A percentile compares a stretch with the other conserved stretches of the same genome.
Evolutionary conservation across 2,113 vertebrate species (phyloP).

Genomic region (Mionectes macconnelli): DNA sequence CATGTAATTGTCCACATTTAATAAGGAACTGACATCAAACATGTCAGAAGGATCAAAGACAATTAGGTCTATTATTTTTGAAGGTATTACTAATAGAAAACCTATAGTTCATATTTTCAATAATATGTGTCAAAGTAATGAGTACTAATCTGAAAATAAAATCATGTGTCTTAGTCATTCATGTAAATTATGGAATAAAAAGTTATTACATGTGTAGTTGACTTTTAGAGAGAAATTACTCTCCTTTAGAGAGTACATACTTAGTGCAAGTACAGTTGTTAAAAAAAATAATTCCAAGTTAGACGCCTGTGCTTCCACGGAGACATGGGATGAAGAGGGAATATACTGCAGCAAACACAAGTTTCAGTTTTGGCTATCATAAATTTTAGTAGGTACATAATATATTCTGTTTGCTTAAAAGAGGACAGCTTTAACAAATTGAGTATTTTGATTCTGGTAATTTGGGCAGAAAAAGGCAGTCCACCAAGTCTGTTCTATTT

Average conservation of each 20-base stretch:
- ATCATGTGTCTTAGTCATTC: not conserved
- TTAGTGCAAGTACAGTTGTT: not conserved
- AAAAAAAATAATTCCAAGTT: not conserved
- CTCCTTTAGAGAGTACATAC: no score
- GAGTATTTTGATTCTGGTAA: not conserved
- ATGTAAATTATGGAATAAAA: not conserved
- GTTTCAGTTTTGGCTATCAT: not conserved
- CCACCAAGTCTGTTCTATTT: not conserved
- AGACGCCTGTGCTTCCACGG: not conserved
- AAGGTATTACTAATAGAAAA: not conserved
- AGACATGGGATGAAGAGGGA: not conserved
- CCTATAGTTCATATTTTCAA: not conserved
- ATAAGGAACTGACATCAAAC: not conserved
- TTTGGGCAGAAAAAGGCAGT: accelerated
- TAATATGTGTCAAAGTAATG: not conserved
- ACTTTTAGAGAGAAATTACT: not conserved
- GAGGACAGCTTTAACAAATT: not conserved
- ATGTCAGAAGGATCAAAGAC: not conserved
- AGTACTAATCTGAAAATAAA: not conserved
- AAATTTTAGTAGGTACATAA: accelerated
- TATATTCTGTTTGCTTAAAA: not conserved
- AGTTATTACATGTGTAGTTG: not conserved
- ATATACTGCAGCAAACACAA: not conserved
- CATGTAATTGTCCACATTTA: not conserved
- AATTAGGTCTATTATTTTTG: not conserved